Conservation (phyloP, 2,113 vertebrate species). For the Numida meleagris region DNA sequence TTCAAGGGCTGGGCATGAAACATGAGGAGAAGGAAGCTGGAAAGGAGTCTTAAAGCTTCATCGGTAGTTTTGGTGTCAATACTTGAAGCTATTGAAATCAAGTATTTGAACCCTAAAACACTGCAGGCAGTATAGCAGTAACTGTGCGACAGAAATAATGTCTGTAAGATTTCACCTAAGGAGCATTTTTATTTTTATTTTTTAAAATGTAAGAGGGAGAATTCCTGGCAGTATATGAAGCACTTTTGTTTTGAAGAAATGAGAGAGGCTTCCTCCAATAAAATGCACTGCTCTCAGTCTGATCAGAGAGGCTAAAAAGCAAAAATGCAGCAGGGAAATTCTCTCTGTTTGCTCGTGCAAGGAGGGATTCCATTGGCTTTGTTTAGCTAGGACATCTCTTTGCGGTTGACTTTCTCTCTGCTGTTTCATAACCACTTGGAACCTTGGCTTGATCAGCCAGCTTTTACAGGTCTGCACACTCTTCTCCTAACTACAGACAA, state of each 20-base stretch:
- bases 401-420: not conserved
- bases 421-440: not conserved
- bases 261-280: not conserved
- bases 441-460: not conserved
- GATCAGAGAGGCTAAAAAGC: not conserved
- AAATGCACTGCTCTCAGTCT: not conserved
- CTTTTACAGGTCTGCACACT: not conserved
- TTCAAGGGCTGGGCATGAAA: not conserved
- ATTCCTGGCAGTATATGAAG: not conserved
- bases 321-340: not conserved
- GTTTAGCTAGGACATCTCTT: conserved; percentile 2
- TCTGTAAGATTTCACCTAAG: not conserved
- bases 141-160: not conserved
- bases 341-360: not conserved
- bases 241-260: not conserved
- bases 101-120: not conserved
- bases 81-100: not conserved
- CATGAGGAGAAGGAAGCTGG: accelerated
- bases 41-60: not conserved
- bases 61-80: not conserved
- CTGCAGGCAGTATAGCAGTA: not conserved
- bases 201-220: not conserved
- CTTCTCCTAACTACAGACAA: not conserved
- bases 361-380: not conserved
- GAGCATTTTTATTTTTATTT: not conserved